Conservation (phyloP, 1,140 invertebrate genomes). For the Asbolus verrucosus region DNA sequence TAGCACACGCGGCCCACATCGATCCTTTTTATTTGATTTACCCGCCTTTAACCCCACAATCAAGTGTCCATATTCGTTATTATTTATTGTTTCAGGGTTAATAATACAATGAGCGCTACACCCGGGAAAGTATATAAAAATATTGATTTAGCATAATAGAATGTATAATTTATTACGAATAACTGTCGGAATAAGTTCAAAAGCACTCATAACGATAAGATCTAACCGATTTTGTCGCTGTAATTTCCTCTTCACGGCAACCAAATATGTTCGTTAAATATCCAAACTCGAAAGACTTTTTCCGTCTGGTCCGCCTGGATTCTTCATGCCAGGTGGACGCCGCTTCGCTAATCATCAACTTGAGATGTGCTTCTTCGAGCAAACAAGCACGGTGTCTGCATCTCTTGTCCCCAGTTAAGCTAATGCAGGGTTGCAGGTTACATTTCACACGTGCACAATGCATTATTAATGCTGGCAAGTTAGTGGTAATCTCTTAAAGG, state of each 20-base stretch:
- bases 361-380: too few species aligned
- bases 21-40: not conserved
- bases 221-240: conserved; percentile 26
- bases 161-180: conserved; percentile 25
- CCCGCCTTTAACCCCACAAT: not conserved
- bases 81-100: conserved; percentile 22
- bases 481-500: conserved; percentile 18
- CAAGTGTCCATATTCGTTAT: not conserved
- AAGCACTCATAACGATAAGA: conserved; percentile 34
- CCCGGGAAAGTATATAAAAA: conserved; percentile 24
- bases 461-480: conserved; percentile 15
- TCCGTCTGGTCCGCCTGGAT: too few species aligned
- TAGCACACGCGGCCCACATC: too few species aligned
- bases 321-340: too few species aligned
- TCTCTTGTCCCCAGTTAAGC: conserved; percentile 14
- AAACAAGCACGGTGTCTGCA: too few species aligned
- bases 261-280: conserved; percentile 22
- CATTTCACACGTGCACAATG: conserved; percentile 29
- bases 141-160: conserved; percentile 31
- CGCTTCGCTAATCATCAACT: too few species aligned
- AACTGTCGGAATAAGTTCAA: conserved; percentile 25
- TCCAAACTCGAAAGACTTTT: too few species aligned
- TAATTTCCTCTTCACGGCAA: conserved; percentile 36
- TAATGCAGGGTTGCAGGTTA: conserved; percentile 13
- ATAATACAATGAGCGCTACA: conserved; percentile 13